A percentile compares a stretch with the other conserved stretches of the same genome.
Conservation (phyloP, 2,113 vertebrate species). For the Rhinichthys klamathensis region DNA sequence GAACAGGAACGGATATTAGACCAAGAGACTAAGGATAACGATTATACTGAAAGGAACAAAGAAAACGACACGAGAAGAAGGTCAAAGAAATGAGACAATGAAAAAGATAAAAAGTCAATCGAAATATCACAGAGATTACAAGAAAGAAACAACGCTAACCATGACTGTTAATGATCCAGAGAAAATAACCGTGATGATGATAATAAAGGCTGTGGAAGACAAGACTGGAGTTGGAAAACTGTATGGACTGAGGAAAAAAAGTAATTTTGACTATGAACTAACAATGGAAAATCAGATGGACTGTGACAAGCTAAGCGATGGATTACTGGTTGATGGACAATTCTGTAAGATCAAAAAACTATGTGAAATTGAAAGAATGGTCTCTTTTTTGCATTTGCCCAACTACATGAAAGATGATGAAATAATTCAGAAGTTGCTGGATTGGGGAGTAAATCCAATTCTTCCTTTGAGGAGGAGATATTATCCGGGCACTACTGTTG, state of each 20-base stretch:
- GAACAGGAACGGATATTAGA: background rate
- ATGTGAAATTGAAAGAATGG: background rate
- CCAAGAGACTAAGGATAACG: background rate
- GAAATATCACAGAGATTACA: background rate
- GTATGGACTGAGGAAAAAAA: background rate
- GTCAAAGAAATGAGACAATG: too few relatives aligned
- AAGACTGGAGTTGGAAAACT: background rate
- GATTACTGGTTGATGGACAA: background rate
- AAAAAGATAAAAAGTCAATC: background rate
- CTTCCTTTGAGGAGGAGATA: background rate
- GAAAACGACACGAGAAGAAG: too few relatives aligned
- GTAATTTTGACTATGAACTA: background rate
- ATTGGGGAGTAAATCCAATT: background rate
- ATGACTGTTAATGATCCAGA: background rate
- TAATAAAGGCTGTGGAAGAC: background rate
- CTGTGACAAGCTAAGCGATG: background rate
- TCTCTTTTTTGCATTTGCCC: background rate
- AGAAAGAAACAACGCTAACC: background rate
- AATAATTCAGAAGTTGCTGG: background rate
- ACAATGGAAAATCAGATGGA: background rate
- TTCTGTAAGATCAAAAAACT: background rate
- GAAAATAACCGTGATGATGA: background rate
- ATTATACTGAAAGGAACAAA: background rate
- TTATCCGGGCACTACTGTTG: background rate
- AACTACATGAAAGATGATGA: background rate